Evolutionary conservation across 2,113 vertebrate species (phyloP), one percentile per base, ranked within the genome.

Genomic region (Parotia lawesii): DNA sequence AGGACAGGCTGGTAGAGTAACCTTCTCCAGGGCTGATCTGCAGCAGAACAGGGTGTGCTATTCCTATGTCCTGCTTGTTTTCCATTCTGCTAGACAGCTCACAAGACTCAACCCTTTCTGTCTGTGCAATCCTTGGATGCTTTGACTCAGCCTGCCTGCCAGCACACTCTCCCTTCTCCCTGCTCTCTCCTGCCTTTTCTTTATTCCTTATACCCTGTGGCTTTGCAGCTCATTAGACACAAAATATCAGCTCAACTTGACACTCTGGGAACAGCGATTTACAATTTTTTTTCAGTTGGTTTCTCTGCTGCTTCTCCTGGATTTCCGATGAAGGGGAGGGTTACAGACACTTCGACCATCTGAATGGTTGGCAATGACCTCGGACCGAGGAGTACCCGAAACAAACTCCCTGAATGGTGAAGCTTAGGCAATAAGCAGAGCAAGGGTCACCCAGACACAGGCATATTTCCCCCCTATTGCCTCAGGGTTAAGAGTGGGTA

Each of bases 401-500:
- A 94, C 78, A 95, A 94, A 77, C 47, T 11, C 87, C 57, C 64
- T 72, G 64, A 94, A 88, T 77, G 81, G 79, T 24, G 83, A 83
- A 86, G 82, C 57, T 83, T 76, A 45, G 72, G 85, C 77, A 87
- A 87, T 56, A 93, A 85, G 60, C 67, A 94, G 90, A 95, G 75
- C 87, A 91, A 83, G 72, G 91, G 95, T 93, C 95, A 95, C 45
- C 37, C 78, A 93, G 85, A 77, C 2, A 1, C 48, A 53, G 82
- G 44, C 71, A 27, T 93, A 67, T 85, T 95, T 96, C 5, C 29
- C 66, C 81, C 61, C 57, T 77, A 2, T n/a, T 93, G 89, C 94
- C 93, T 95, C 91, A 70, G 93, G 96, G 85, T 93, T 96, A 96
- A 93, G 87, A 94, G 82, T 85, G 87, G 90, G 78, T 96, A 97